A percentile compares a stretch with the other conserved stretches of the same genome.
Evolutionary conservation across 2,888 invertebrate species (phyloP).

Genomic region (Lymantria dispar): DNA sequence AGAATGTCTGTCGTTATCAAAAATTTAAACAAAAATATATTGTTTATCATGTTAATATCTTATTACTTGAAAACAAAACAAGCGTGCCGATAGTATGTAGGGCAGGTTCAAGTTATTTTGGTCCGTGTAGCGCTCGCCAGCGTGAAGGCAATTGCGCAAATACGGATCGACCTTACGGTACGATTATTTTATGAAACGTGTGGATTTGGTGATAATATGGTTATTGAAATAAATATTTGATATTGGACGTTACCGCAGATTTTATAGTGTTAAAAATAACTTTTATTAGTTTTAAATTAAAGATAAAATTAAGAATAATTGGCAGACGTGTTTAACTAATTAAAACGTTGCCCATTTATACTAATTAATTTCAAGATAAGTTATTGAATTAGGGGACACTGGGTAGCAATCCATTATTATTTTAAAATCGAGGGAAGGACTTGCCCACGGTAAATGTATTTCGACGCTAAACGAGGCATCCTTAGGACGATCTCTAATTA

Average conservation of each 20-base stretch:
- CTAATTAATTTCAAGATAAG: too few relatives aligned
- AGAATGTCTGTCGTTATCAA: neutral
- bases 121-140: conserved; percentile 29
- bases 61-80: conserved; percentile 7
- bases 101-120: conserved; percentile 40
- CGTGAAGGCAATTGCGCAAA: conserved; percentile 39
- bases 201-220: neutral
- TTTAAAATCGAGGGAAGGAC: too few relatives aligned
- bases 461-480: too few relatives aligned
- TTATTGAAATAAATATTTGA: neutral
- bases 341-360: too few relatives aligned
- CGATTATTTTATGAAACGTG: conserved; percentile 15
- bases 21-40: neutral
- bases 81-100: conserved; percentile 27
- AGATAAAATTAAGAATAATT: too few relatives aligned
- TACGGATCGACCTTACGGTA: conserved; percentile 23
- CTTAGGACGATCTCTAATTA: too few relatives aligned
- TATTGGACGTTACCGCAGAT: neutral
- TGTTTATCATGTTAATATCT: neutral
- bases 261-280: neutral
- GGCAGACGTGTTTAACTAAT: too few relatives aligned
- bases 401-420: too few relatives aligned
- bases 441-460: too few relatives aligned
- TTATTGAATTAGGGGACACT: too few relatives aligned
- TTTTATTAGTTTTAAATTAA: too few relatives aligned